Evolutionary conservation across 2,113 vertebrate species (phyloP).

Genomic region (Oncorhynchus clarkii): DNA sequence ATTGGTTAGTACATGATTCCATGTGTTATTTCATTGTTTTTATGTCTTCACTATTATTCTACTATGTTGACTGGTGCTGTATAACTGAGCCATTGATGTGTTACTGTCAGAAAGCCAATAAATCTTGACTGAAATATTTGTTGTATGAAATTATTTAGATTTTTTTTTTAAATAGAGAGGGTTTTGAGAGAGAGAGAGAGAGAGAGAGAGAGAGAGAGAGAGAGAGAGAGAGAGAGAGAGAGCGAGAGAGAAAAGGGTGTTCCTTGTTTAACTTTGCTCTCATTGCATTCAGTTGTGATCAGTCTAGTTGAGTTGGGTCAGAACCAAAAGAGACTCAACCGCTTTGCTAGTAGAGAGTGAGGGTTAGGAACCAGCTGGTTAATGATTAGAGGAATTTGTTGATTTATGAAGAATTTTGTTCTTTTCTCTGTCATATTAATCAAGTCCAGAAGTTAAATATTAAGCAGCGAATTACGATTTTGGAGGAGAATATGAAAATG

Average conservation of each 20-base stretch:
- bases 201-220: background rate
- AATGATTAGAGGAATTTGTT: conserved; percentile 56
- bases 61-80: too few relatives aligned
- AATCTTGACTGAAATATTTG: too few relatives aligned
- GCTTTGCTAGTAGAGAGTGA: background rate
- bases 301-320: conserved; percentile 27
- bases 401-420: conserved; percentile 40
- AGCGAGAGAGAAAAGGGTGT: too few relatives aligned
- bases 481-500: conserved; percentile 44
- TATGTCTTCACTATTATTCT: too few relatives aligned
- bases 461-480: conserved; percentile 41
- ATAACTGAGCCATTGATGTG: too few relatives aligned
- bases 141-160: background rate
- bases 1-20: too few relatives aligned
- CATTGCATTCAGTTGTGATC: conserved; percentile 1
- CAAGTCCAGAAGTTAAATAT: conserved; percentile 38
- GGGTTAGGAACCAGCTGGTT: conserved; percentile 9
- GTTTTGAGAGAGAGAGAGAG: too few relatives aligned
- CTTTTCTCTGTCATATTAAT: conserved; percentile 51
- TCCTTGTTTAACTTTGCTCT: conserved; percentile 8
- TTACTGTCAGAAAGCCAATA: too few relatives aligned
- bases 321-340: conserved; percentile 11
- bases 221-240: background rate
- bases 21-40: too few relatives aligned
- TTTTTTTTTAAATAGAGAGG: background rate